These are phyloP conservation scores for Brachypteracias leptosomus DNA, from an alignment of 2,113 vertebrate genomes.

Conservation along the genomic window DNA sequence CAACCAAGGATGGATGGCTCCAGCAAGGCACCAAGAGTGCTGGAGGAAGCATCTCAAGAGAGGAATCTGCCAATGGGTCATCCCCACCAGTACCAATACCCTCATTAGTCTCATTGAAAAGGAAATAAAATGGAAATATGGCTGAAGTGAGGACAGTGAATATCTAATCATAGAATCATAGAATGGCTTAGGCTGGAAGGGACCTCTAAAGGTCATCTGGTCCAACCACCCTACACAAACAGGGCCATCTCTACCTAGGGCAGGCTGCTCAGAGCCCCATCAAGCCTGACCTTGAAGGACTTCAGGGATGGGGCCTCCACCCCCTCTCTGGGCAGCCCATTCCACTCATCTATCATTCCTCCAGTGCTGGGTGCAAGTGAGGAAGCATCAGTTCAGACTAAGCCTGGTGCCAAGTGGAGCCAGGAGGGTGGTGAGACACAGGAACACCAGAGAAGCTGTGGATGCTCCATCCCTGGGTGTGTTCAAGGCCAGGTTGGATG, in stretches of 20 bases:
- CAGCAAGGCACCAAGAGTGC: background rate
- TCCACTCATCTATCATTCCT: too few species aligned
- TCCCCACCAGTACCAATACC: background rate
- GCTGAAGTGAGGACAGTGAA: background rate
- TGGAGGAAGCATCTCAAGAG: background rate
- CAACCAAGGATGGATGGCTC: background rate
- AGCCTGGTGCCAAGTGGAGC: background rate
- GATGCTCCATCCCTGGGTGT: background rate
- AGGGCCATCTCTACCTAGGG: too few species aligned
- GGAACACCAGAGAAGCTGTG: background rate
- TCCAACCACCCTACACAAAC: too few species aligned
- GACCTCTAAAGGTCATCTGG: too few species aligned
- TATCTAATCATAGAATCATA: too few species aligned
- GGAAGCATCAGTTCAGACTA: background rate
- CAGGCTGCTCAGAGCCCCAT: too few species aligned
- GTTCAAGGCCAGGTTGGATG: background rate
- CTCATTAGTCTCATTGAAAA: background rate
- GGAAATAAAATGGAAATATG: background rate
- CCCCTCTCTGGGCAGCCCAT: too few species aligned
- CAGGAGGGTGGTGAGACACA: background rate
- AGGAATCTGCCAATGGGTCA: background rate
- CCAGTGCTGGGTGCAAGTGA: background rate
- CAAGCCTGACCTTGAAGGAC: too few species aligned
- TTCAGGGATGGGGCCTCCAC: too few species aligned
- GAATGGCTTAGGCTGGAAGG: too few species aligned